Percentiles rank a stretch among this genome's conserved stretches.
These are phyloP conservation scores for Apostichopus japonicus DNA, from an alignment of 35 echinoderm and acorn worm species.

Conservation along the genomic window DNA sequence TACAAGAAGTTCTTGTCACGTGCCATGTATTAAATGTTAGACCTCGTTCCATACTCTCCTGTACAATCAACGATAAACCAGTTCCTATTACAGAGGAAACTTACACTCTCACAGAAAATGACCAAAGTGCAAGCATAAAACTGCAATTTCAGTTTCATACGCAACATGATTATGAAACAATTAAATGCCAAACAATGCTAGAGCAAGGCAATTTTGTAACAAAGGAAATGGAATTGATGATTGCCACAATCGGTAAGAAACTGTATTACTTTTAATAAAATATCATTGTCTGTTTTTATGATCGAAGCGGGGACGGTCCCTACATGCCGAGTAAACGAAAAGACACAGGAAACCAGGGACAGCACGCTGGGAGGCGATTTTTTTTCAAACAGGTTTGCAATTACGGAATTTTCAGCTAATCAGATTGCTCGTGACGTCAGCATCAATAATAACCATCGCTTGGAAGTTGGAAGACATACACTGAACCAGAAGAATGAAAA, in stretches of 20 bases:
- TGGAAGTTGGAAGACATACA: no score
- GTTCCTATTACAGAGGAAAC: neutral
- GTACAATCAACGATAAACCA: neutral
- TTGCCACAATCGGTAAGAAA: neutral
- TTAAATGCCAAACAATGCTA: neutral
- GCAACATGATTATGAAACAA: neutral
- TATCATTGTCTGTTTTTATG: no score
- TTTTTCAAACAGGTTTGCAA: no score
- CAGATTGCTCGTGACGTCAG: no score
- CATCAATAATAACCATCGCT: no score
- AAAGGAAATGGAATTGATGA: neutral
- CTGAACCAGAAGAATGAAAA: no score
- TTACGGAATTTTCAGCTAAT: no score
- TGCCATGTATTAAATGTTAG: neutral
- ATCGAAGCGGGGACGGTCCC: no score
- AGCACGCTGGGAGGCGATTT: no score
- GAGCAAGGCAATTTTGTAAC: neutral
- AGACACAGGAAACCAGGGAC: no score
- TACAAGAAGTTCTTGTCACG: neutral
- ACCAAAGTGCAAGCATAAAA: neutral
- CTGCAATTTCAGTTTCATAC: neutral
- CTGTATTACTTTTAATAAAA: no score
- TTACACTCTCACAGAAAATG: neutral
- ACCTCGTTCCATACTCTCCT: neutral
- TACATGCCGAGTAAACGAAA: no score